phyloP scores from a whole-genome alignment of 2,797 vertebrate genomes.

The Hypotaenidia philippensis region DNA sequence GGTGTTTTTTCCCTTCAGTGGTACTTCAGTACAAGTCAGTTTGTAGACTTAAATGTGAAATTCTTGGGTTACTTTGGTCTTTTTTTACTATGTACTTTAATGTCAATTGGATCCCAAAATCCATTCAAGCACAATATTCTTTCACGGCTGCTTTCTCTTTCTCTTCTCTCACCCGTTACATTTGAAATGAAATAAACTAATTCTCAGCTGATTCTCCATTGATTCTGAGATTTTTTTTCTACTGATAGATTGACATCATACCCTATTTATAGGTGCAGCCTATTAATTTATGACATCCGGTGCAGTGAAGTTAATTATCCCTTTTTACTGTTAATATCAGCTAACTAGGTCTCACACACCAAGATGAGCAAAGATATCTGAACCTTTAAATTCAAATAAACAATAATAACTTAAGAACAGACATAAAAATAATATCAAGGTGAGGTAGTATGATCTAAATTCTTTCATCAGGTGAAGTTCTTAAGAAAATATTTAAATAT shows the following conservation, averaged over 20 bases:
- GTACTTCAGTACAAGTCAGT: neutral
- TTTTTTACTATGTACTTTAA: neutral
- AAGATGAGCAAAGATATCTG: neutral
- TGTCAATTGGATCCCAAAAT: neutral
- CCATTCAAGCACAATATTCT: neutral
- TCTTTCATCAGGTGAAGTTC: neutral
- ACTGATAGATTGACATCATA: neutral
- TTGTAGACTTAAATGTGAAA: neutral
- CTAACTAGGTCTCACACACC: neutral
- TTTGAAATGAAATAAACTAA: neutral
- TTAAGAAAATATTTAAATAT: neutral
- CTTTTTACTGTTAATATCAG: neutral
- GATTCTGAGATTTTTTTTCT: neutral
- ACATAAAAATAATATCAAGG: neutral
- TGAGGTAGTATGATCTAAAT: neutral
- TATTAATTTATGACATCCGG: neutral
- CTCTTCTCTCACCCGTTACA: fast-evolving
- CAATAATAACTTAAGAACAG: neutral
- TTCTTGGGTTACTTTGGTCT: neutral
- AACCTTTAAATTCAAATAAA: neutral
- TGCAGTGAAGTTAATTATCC: neutral
- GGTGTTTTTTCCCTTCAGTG: neutral
- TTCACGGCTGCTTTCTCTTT: neutral
- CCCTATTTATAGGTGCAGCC: neutral
- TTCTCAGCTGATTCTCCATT: neutral